Conservation (phyloP, 2,797 vertebrate species). For the Podarcis siculus region DNA sequence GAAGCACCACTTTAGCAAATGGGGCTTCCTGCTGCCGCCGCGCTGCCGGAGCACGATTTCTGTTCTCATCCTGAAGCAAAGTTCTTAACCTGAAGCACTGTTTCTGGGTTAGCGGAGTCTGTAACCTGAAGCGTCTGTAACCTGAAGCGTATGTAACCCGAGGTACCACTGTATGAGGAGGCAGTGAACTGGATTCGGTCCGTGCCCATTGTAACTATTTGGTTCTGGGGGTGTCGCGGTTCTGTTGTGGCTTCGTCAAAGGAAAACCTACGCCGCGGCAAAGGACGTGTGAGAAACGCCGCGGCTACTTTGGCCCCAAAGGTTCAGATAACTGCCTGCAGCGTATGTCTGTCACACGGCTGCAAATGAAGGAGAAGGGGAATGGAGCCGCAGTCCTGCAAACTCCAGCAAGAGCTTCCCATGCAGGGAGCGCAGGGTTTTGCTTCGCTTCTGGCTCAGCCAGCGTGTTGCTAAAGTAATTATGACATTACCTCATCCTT, state of each 20-base stretch:
- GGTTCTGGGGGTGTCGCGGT: too few species aligned
- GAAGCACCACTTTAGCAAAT: too few species aligned
- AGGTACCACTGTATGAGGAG: too few species aligned
- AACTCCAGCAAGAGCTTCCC: constrained; percentile 43
- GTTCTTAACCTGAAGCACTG: too few species aligned
- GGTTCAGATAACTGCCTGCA: background rate
- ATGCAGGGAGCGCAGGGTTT: constrained; percentile 52
- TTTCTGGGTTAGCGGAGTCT: too few species aligned
- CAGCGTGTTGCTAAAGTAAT: constrained; percentile 73
- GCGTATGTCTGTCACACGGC: background rate
- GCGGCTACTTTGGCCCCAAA: background rate
- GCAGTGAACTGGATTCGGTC: too few species aligned
- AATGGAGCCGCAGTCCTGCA: constrained; percentile 12
- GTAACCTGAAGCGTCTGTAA: too few species aligned
- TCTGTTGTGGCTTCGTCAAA: background rate
- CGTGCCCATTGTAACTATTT: too few species aligned
- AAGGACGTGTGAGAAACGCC: background rate
- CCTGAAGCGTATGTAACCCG: too few species aligned
- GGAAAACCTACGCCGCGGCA: background rate
- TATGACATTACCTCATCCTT: constrained; percentile 74
- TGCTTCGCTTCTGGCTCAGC: constrained; percentile 60
- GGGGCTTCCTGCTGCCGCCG: too few species aligned
- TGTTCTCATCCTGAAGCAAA: too few species aligned
- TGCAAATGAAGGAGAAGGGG: background rate
- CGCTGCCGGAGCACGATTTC: too few species aligned